These are phyloP conservation scores for Griposia aprilina DNA, from an alignment of 2,888 invertebrate species.

Conservation along the genomic window DNA sequence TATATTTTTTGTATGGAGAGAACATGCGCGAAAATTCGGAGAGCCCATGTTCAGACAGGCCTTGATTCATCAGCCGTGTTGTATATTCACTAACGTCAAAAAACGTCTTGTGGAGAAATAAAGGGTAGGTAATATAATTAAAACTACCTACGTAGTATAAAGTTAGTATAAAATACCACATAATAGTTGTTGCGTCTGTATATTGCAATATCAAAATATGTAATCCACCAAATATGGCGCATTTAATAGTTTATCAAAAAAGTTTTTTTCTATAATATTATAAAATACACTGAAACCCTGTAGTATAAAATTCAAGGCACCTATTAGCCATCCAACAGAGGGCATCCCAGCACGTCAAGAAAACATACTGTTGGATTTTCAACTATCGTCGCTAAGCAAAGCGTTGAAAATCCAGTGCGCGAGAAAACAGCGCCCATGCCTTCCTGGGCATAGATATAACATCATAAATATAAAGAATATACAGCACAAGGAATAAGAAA, in stretches of 20 bases:
- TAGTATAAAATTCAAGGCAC: conserved; percentile 36
- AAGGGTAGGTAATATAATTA: background rate
- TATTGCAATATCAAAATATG: conserved; percentile 5
- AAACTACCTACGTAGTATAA: background rate
- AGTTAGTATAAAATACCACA: background rate
- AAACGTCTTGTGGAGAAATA: background rate
- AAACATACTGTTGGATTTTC: background rate
- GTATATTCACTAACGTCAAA: background rate
- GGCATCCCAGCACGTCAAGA: background rate
- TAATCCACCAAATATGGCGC: background rate
- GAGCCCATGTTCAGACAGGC: background rate
- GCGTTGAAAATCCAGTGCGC: background rate
- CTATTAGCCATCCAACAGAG: background rate
- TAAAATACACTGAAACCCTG: conserved; percentile 31
- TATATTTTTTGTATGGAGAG: too few species aligned
- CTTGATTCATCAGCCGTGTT: background rate
- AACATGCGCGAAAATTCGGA: background rate
- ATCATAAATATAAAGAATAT: conserved; percentile 10
- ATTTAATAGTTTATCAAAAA: conserved; percentile 3
- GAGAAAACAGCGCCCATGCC: background rate
- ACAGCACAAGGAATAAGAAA: conserved; percentile 49
- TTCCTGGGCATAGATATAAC: background rate
- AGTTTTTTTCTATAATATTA: background rate
- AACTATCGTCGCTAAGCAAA: background rate
- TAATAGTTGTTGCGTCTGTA: conserved; percentile 2